Percentiles rank a stretch among this genome's conserved stretches.
phyloP scores from a whole-genome alignment of 2,797 vertebrate genomes.

The Ctenopoma multispine region DNA sequence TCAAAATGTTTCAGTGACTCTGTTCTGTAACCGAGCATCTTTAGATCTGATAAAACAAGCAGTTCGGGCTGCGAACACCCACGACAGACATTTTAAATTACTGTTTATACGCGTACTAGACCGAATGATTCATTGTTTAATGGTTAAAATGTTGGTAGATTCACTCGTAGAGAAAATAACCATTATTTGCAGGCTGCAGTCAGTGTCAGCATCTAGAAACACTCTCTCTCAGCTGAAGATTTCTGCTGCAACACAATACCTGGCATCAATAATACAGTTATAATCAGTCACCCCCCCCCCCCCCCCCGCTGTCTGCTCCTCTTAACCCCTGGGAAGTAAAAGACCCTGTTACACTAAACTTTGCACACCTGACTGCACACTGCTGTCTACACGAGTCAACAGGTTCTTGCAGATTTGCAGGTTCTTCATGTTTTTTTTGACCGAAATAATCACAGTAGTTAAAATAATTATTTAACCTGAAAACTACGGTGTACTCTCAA shows the following conservation, averaged over 20 bases:
- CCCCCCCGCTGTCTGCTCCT: conserved; percentile 39
- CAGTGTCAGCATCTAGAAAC: neutral
- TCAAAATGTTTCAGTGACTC: neutral
- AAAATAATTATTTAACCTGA: too few species aligned
- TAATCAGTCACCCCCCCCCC: conserved; percentile 51
- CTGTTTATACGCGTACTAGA: neutral
- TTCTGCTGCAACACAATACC: conserved; percentile 59
- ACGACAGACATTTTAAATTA: too few species aligned
- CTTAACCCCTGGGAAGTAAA: conserved; percentile 46
- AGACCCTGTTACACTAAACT: conserved; percentile 48
- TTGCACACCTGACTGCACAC: conserved; percentile 32
- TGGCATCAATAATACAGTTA: conserved; percentile 75
- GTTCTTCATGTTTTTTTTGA: too few species aligned
- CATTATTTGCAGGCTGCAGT: neutral
- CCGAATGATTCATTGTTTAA: neutral
- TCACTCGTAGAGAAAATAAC: neutral
- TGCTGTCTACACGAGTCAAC: conserved; percentile 6
- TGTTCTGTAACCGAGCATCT: neutral
- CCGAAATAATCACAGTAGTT: too few species aligned
- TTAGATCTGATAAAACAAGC: neutral
- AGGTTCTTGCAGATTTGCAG: conserved; percentile 2
- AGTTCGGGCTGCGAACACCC: too few species aligned
- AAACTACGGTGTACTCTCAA: too few species aligned
- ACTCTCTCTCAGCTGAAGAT: too few species aligned
- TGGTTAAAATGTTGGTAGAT: neutral